Conservation (phyloP, 1,140 invertebrate species). For the Zelostemma sp. region DNA sequence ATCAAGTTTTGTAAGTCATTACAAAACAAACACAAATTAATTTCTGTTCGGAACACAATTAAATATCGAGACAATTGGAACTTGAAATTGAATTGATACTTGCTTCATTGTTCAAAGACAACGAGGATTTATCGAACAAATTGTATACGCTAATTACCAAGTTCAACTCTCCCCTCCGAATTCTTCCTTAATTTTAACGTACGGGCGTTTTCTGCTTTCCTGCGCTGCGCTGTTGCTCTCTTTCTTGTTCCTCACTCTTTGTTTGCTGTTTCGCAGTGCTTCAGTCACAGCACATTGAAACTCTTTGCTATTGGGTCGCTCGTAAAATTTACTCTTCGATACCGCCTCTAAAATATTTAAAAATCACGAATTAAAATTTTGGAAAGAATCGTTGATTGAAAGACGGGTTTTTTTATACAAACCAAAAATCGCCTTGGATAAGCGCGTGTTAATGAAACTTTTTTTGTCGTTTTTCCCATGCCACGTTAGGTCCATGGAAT, state of each 20-base stretch:
- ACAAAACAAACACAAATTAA: neutral
- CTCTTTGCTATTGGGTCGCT: constrained; percentile 36
- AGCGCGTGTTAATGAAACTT: constrained; percentile 31
- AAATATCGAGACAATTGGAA: too few species aligned
- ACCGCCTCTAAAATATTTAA: constrained; percentile 25
- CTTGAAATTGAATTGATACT: too few species aligned
- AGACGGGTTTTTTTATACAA: neutral
- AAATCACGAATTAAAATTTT: neutral
- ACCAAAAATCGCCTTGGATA: constrained; percentile 39
- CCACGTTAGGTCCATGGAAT: constrained; percentile 36
- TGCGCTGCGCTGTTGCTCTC: constrained; percentile 14
- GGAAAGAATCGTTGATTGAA: neutral
- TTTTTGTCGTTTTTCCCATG: constrained; percentile 43
- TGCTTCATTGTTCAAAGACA: too few species aligned
- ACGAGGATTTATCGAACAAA: neutral
- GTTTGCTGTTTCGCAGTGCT: constrained; percentile 32
- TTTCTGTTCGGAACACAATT: neutral
- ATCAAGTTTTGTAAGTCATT: too few species aligned
- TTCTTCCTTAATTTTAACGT: constrained; percentile 33
- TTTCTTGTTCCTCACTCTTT: constrained; percentile 31
- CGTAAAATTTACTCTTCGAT: constrained; percentile 34
- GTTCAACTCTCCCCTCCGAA: constrained; percentile 7
- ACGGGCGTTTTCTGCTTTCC: constrained; percentile 32
- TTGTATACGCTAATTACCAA: neutral
- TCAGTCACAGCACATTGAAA: constrained; percentile 36